phyloP scores from a whole-genome alignment of 1,140 invertebrate species.

The Homalodisca vitripennis region DNA sequence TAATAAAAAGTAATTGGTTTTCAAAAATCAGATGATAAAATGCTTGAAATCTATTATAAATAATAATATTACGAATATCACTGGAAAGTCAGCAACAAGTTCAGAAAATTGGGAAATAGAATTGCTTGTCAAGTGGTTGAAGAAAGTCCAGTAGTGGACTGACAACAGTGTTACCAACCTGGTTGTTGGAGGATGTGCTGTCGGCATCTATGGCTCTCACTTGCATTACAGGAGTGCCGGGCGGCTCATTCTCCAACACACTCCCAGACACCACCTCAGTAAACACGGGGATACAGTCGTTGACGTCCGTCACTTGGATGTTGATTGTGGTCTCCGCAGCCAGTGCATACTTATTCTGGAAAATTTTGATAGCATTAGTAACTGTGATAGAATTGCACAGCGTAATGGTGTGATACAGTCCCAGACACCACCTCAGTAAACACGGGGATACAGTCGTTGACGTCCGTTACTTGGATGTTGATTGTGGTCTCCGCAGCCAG shows the following conservation, averaged over 20 bases:
- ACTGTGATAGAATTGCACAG: too few relatives aligned
- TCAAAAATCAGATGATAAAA: too few relatives aligned
- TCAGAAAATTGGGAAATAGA: too few relatives aligned
- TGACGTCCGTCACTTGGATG: constrained; percentile 78
- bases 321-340: constrained; percentile 73
- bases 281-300: constrained; percentile 85
- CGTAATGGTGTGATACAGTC: too few relatives aligned
- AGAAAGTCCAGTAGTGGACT: too few relatives aligned
- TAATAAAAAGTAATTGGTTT: too few relatives aligned
- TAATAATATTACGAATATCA: too few relatives aligned
- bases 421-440: constrained; percentile 76
- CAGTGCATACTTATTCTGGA: constrained; percentile 74
- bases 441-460: constrained; percentile 84
- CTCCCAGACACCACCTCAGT: constrained; percentile 72
- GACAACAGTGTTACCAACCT: constrained; percentile 51
- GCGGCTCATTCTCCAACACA: constrained; percentile 79
- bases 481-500: constrained; percentile 74
- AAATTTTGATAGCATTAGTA: too few relatives aligned
- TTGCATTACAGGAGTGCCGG: constrained; percentile 80
- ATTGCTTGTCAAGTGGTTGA: too few relatives aligned
- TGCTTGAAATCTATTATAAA: too few relatives aligned
- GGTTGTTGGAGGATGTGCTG: constrained; percentile 76
- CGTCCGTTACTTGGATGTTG: constrained; percentile 74
- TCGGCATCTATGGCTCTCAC: constrained; percentile 84
- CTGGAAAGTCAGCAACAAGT: too few relatives aligned